Evolutionary conservation across 2,113 vertebrate genomes (phyloP).

Genomic region (Oreochromis aureus): DNA sequence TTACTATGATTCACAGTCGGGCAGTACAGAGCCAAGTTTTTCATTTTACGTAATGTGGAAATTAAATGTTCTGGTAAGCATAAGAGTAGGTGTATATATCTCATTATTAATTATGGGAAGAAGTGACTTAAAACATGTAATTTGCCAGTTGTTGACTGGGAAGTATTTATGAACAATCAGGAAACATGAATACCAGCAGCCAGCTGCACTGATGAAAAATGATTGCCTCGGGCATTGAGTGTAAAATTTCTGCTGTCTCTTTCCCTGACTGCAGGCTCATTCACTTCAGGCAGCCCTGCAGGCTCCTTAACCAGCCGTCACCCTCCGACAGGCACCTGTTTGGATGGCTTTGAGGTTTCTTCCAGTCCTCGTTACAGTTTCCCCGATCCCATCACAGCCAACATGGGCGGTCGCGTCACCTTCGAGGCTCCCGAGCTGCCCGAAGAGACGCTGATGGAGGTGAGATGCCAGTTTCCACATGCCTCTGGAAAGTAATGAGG

Average conservation of each 20-base stretch:
- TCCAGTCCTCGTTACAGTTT: conserved; percentile 80
- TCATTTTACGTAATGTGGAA: background rate
- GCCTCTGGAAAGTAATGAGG: background rate
- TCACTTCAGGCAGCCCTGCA: conserved; percentile 82
- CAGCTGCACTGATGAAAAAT: background rate
- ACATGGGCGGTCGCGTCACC: conserved; percentile 82
- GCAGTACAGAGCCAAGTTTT: background rate
- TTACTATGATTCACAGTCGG: background rate
- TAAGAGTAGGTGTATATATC: background rate
- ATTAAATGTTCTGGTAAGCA: background rate
- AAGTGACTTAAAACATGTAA: background rate
- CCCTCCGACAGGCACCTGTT: conserved; percentile 71
- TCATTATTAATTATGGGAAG: background rate
- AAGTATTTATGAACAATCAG: background rate
- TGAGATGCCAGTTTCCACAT: conserved; percentile 47
- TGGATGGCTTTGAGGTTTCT: conserved; percentile 77
- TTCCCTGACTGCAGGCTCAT: conserved; percentile 75
- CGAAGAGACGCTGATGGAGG: conserved; percentile 97
- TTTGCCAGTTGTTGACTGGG: background rate
- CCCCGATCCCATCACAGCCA: conserved; percentile 77
- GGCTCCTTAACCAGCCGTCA: conserved; percentile 83
- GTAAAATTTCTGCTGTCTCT: background rate
- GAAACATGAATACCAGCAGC: background rate
- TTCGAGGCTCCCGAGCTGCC: conserved; percentile 94
- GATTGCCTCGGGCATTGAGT: background rate